Conservation (phyloP, 2,797 vertebrate species). For the Perodicticus potto region DNA sequence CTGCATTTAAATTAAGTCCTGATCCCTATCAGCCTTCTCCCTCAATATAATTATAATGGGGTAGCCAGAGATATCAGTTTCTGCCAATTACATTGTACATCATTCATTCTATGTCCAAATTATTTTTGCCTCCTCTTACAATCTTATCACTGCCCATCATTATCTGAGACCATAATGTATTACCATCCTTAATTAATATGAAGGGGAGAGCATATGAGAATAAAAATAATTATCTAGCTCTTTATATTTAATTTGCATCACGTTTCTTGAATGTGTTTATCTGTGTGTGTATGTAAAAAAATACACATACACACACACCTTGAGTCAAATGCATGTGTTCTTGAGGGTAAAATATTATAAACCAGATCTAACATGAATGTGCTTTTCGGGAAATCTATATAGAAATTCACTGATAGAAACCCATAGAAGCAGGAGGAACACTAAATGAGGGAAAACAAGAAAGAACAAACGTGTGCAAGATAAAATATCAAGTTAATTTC, state of each 20-base stretch:
- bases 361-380: not conserved
- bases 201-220: not conserved
- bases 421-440: not conserved
- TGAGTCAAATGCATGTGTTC: slow-evolving; percentile 76
- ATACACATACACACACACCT: slow-evolving; percentile 57
- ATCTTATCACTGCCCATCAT: not conserved
- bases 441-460: not conserved
- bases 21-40: not conserved
- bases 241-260: not conserved
- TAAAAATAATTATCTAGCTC: not conserved
- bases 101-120: not conserved
- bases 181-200: not conserved
- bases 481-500: not conserved
- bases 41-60: not conserved
- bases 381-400: not conserved
- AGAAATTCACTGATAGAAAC: slow-evolving; percentile 53
- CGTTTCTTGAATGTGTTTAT: not conserved
- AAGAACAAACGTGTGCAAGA: not conserved
- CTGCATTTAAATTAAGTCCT: slow-evolving; percentile 48
- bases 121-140: not conserved
- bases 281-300: not conserved
- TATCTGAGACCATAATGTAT: not conserved
- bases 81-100: not conserved
- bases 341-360: slow-evolving; percentile 76
- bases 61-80: not conserved